A percentile compares a stretch with the other conserved stretches of the same genome.
phyloP scores from a whole-genome alignment of 2,113 vertebrate species.

The Neopipo cinnamomea region DNA sequence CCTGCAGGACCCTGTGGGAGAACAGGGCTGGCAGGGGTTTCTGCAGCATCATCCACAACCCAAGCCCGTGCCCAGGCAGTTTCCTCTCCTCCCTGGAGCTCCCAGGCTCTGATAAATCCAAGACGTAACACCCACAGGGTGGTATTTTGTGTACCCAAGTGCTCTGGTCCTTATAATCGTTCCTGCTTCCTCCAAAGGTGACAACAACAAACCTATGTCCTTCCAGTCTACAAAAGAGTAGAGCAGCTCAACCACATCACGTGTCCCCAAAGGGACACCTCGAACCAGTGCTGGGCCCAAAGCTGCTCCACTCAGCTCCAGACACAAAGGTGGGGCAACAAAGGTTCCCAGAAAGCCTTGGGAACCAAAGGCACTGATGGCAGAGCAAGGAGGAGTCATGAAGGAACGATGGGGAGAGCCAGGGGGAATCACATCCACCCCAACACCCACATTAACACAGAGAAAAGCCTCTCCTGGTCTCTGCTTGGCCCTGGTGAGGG shows the following conservation, averaged over 20 bases:
- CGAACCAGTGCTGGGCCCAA: neutral
- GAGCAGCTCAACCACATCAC: neutral
- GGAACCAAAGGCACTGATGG: neutral
- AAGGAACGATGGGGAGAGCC: neutral
- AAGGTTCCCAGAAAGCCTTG: neutral
- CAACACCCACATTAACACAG: accelerated
- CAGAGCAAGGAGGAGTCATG: accelerated
- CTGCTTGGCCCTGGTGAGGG: neutral
- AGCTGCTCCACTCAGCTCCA: neutral
- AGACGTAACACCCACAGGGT: accelerated
- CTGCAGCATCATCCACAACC: neutral
- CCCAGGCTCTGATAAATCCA: neutral
- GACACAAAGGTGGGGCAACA: neutral
- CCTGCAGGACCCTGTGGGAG: accelerated
- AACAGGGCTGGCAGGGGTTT: accelerated
- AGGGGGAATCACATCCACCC: neutral
- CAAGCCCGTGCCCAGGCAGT: accelerated
- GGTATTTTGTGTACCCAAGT: neutral
- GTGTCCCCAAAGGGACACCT: neutral
- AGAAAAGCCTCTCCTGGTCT: neutral
- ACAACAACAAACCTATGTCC: accelerated
- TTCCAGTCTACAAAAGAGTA: neutral
- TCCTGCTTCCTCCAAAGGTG: neutral
- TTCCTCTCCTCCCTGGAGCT: accelerated
- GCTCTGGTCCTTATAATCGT: neutral